These are phyloP conservation scores for Epinephelus moara DNA, from an alignment of 2,113 vertebrate species.

Conservation along the genomic window DNA sequence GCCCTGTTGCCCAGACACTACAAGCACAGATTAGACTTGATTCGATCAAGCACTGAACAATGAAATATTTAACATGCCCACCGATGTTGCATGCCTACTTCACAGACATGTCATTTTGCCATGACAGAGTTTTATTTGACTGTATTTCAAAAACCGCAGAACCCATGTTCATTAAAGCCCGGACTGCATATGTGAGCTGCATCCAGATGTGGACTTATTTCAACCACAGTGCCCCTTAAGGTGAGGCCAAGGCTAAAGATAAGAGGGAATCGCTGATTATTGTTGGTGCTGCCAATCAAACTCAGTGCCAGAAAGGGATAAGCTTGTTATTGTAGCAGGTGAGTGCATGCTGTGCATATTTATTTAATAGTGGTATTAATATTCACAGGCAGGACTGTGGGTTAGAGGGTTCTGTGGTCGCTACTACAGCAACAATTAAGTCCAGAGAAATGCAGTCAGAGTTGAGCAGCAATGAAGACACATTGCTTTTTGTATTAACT, in stretches of 20 bases:
- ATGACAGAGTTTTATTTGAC: not conserved
- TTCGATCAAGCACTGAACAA: slow-evolving; percentile 6
- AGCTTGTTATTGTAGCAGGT: not conserved
- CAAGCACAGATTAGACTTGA: slow-evolving; percentile 20
- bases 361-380: slow-evolving; percentile 1
- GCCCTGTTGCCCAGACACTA: slow-evolving; percentile 19
- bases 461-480: not conserved
- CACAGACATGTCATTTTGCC: not conserved
- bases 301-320: not conserved
- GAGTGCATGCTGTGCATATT: not conserved
- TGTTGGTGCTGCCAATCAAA: slow-evolving; percentile 37
- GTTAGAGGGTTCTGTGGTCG: not conserved
- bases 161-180: not conserved
- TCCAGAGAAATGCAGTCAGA: not conserved
- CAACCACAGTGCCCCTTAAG: not conserved
- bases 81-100: slow-evolving; percentile 2
- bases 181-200: not conserved
- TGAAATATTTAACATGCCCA: slow-evolving; percentile 38
- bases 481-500: not conserved
- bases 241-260: slow-evolving; percentile 14
- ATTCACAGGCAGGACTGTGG: not conserved
- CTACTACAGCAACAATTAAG: not conserved
- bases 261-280: slow-evolving; percentile 27
- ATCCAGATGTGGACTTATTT: not conserved
- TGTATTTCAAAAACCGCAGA: not conserved